Conservation (phyloP, 1,140 invertebrate genomes). For the Bombus ignitus region DNA sequence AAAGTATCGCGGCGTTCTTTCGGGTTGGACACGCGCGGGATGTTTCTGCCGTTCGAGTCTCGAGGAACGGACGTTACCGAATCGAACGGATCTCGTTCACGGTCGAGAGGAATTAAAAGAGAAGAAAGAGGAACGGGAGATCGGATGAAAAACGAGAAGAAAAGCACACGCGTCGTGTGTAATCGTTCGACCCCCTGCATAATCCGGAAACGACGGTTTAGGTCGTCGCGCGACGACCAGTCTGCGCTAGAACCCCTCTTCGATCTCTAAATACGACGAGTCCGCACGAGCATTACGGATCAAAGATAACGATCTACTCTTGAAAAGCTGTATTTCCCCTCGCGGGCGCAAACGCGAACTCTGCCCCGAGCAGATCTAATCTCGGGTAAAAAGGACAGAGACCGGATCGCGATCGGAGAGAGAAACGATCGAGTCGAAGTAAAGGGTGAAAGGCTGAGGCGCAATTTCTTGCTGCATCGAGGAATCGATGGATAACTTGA, state of each 20-base stretch:
- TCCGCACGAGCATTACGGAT: slow-evolving; percentile 72
- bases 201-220: slow-evolving; percentile 78
- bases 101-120: neutral
- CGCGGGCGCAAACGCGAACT: slow-evolving; percentile 6
- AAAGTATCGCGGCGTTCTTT: slow-evolving; percentile 65
- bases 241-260: slow-evolving; percentile 47
- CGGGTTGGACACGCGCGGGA: neutral
- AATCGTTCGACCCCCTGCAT: slow-evolving; percentile 17
- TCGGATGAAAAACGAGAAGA: neutral
- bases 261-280: slow-evolving; percentile 66
- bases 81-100: neutral
- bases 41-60: neutral
- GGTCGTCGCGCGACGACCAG: slow-evolving; percentile 47
- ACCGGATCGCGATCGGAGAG: neutral
- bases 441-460: slow-evolving; percentile 60
- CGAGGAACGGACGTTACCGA: neutral
- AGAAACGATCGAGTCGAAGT: neutral
- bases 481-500: neutral
- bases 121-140: neutral
- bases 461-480: neutral
- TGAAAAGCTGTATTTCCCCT: slow-evolving; percentile 36
- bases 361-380: slow-evolving; percentile 60
- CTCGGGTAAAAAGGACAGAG: slow-evolving; percentile 24
- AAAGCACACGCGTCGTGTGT: neutral
- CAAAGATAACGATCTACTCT: slow-evolving; percentile 71